These are phyloP conservation scores for Dynastes tityus DNA, from an alignment of 2,888 invertebrate species.

Conservation along the genomic window DNA sequence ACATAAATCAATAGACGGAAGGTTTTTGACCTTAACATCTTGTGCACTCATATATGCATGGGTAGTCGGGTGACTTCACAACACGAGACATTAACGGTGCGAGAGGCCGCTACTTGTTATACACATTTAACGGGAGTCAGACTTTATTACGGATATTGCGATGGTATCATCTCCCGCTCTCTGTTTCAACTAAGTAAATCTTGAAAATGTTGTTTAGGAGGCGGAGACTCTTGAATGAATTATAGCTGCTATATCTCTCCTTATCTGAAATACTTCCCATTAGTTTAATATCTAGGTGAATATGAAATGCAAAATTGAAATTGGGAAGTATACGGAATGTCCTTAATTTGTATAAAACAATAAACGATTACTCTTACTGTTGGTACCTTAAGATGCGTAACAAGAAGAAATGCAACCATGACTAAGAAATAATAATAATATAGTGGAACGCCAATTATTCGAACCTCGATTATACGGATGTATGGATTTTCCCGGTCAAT, in stretches of 20 bases:
- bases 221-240: slow-evolving; percentile 44
- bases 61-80: slow-evolving; percentile 33
- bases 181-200: slow-evolving; percentile 42
- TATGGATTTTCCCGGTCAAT: too few relatives aligned
- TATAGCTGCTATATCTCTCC: slow-evolving; percentile 31
- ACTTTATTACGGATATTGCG: slow-evolving; percentile 54
- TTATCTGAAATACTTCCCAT: slow-evolving; percentile 23
- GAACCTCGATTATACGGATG: too few relatives aligned
- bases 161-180: slow-evolving; percentile 49
- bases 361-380: too few relatives aligned
- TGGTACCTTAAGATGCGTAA: too few relatives aligned
- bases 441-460: too few relatives aligned
- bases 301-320: slow-evolving; percentile 5
- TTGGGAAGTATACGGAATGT: not conserved
- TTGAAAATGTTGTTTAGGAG: slow-evolving; percentile 32
- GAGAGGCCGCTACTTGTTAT: slow-evolving; percentile 53
- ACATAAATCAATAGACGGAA: slow-evolving; percentile 46
- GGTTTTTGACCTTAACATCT: slow-evolving; percentile 49
- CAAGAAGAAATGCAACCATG: too few relatives aligned
- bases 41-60: slow-evolving; percentile 38
- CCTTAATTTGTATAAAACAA: too few relatives aligned
- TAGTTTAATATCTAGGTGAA: slow-evolving; percentile 12
- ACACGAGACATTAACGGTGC: slow-evolving; percentile 42
- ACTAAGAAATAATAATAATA: too few relatives aligned
- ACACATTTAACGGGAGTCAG: slow-evolving; percentile 52